Evolutionary conservation across 2,113 vertebrate species (phyloP), one percentile per base, ranked within the genome.

Genomic region (Ivindomyrus marchei): DNA sequence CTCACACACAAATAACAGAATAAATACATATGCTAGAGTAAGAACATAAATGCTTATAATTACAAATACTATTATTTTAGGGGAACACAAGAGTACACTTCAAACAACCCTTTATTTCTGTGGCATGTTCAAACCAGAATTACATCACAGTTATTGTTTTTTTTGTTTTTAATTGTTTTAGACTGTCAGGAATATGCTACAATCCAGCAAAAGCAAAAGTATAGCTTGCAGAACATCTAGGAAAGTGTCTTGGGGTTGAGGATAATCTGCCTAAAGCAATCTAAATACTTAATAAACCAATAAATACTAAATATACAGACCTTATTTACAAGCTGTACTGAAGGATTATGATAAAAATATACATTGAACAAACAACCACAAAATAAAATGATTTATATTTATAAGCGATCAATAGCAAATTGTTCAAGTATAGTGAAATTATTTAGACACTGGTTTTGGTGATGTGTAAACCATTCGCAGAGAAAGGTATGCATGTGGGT

Each of bases 241-340:
- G 24, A 47, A 46, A 47, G 70, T 70, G 24, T 85, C 19, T n/a
- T 45, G 66, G 19, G 46, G n/a, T 39, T 36, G 19, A 74, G 52
- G 19, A n/a, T 39, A 39, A 85, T 89, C 66, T 62, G 24, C 62
- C 13, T 53, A 80, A 45, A 70, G 80, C 88, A 85, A 85, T 89
- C 56, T 42, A 85, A 85, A 86, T 89, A 58, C n/a, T 42, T 84
- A 31, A 89, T 91, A 89, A 89, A 89, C 77, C 88, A 86, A 91
- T 91, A 91, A 91, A 91, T 91, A 91, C 88, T 52, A 24, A 85
- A 89, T 91, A 89, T 91, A 85, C 87, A 89, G 80, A 89, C 56
- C 36, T 36, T 89, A 89, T 89, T 85, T 85, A 91, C 90, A 90
- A 84, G 74, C 70, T 15, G 74, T 90, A 88, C 42, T 21, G 88